A percentile compares a stretch with the other conserved stretches of the same genome.
phyloP scores from a whole-genome alignment of 2,888 invertebrate species.

The Carterocephalus palaemon region DNA sequence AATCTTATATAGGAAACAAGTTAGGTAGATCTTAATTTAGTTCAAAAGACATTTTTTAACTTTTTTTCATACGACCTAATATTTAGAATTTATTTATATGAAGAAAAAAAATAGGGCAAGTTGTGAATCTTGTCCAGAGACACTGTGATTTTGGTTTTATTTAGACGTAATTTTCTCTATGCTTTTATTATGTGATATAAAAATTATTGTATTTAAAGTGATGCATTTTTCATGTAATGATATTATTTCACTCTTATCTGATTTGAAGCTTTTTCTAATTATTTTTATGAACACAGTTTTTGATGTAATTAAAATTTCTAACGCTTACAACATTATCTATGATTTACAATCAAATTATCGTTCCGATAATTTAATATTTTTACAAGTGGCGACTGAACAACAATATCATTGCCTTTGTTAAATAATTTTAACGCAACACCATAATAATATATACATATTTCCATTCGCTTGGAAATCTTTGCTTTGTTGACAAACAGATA shows the following conservation, averaged over 20 bases:
- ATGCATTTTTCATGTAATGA: slow-evolving; percentile 37
- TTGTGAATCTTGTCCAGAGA: slow-evolving; percentile 69
- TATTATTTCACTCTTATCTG: slow-evolving; percentile 38
- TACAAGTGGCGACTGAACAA: slow-evolving; percentile 29
- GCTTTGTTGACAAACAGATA: slow-evolving; percentile 14
- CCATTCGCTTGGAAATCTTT: slow-evolving; percentile 15
- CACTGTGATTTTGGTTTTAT: slow-evolving; percentile 78
- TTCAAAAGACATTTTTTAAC: slow-evolving; percentile 69
- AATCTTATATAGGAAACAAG: slow-evolving; percentile 54
- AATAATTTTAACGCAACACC: slow-evolving; percentile 33
- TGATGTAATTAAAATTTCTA: slow-evolving; percentile 19
- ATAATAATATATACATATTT: slow-evolving; percentile 26
- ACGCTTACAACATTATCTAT: slow-evolving; percentile 28
- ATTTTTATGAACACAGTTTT: slow-evolving; percentile 32
- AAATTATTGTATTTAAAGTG: slow-evolving; percentile 49
- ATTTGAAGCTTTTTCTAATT: slow-evolving; percentile 36
- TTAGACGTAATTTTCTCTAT: slow-evolving; percentile 68
- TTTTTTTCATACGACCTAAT: slow-evolving; percentile 54
- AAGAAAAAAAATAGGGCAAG: slow-evolving; percentile 64
- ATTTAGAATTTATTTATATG: slow-evolving; percentile 71
- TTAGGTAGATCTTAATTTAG: slow-evolving; percentile 66
- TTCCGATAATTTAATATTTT: slow-evolving; percentile 26
- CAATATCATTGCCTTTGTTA: slow-evolving; percentile 32
- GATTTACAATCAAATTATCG: slow-evolving; percentile 27
- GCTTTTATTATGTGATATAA: slow-evolving; percentile 75